Evolutionary conservation across 2,888 invertebrate genomes (phyloP).

Genomic region (Biston stratarius): DNA sequence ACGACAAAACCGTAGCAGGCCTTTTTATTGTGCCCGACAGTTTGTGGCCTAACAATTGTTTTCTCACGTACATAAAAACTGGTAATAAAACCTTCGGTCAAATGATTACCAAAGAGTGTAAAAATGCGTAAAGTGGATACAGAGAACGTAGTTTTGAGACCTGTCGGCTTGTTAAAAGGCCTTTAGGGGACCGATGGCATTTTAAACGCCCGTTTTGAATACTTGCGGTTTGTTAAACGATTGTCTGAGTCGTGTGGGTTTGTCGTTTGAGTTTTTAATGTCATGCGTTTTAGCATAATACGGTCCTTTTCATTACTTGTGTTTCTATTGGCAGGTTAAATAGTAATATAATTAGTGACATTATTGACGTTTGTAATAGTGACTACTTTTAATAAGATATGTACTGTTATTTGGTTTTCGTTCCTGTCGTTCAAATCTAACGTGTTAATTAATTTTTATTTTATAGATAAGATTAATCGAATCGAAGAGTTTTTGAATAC

Average conservation of each 20-base stretch:
- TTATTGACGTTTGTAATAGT: background rate
- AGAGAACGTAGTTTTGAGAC: slow-evolving; percentile 24
- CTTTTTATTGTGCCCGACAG: slow-evolving; percentile 45
- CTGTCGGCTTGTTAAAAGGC: slow-evolving; percentile 7
- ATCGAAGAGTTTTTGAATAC: too few relatives aligned
- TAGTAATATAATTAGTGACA: background rate
- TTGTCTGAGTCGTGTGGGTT: slow-evolving; percentile 10
- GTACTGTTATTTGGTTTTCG: too few relatives aligned
- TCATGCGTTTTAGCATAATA: background rate
- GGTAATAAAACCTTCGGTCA: slow-evolving; percentile 64
- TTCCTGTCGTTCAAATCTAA: too few relatives aligned
- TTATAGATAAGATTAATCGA: too few relatives aligned
- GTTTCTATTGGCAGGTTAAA: background rate
- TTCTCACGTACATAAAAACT: slow-evolving; percentile 73
- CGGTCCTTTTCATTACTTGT: background rate
- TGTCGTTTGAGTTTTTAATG: slow-evolving; percentile 3
- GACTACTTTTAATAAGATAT: too few relatives aligned
- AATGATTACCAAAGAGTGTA: slow-evolving; percentile 54
- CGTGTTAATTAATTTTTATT: too few relatives aligned
- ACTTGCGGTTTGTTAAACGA: slow-evolving; percentile 16
- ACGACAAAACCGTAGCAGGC: slow-evolving; percentile 55
- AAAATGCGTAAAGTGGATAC: slow-evolving; percentile 51
- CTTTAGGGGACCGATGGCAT: slow-evolving; percentile 11
- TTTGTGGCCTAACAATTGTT: slow-evolving; percentile 77
- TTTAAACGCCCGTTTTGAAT: slow-evolving; percentile 19